These are phyloP conservation scores for Bucorvus abyssinicus DNA, from an alignment of 2,797 vertebrate genomes.

Conservation along the genomic window DNA sequence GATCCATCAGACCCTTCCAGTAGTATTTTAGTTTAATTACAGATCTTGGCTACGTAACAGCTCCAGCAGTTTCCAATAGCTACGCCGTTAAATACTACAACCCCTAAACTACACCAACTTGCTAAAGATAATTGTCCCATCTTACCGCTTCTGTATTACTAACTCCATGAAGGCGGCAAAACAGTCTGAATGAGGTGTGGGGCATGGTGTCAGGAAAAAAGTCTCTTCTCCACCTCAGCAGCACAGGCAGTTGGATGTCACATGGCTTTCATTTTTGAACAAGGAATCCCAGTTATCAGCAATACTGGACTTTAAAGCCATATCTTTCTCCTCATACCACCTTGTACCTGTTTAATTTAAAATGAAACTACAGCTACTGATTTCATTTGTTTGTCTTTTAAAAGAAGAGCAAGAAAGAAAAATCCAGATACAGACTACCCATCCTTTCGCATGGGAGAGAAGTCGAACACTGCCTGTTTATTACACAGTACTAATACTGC, in stretches of 20 bases:
- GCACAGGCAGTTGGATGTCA: not conserved
- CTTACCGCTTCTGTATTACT: not conserved
- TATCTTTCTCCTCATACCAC: not conserved
- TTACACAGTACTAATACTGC: not conserved
- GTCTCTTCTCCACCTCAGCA: not conserved
- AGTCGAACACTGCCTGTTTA: not conserved
- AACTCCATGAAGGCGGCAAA: not conserved
- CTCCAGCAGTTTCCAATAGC: not conserved
- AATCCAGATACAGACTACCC: not conserved
- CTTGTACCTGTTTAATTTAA: not conserved
- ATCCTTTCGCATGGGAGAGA: not conserved
- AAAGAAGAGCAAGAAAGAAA: not conserved
- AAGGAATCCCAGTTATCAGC: not conserved
- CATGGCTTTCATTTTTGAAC: not conserved
- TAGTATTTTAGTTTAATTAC: not conserved
- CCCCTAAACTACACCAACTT: not conserved
- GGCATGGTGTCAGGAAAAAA: too few relatives aligned
- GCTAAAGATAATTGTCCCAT: not conserved
- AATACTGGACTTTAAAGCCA: not conserved
- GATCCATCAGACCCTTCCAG: not conserved
- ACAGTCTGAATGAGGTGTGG: not conserved
- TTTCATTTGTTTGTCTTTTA: not conserved
- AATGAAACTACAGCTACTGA: not conserved
- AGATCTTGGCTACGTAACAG: not conserved
- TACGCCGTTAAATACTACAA: not conserved